Evolutionary conservation across 1,140 invertebrate genomes (phyloP), one percentile per base, ranked within the genome.

Genomic region (Drepana arcuata): DNA sequence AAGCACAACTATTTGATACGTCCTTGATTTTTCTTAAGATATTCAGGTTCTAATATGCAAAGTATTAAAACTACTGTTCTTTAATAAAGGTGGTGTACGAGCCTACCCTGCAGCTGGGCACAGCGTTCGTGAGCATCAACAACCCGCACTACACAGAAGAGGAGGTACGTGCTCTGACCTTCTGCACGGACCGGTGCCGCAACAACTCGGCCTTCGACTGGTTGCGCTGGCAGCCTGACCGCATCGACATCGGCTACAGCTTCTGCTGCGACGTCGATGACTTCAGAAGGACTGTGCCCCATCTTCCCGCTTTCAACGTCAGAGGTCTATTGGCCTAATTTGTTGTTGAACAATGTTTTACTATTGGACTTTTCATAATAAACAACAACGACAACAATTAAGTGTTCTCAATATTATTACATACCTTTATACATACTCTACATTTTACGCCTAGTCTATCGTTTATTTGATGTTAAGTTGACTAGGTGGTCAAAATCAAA

Each of bases 231-330:
- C 52, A 70, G 21, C 55, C 59, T 2, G 70, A 79, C 7, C 75
- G 87, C 48, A 83, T 88, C 16, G 74, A 66, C 14, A 51, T 82
- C 1, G 91, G 90, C 0, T 88, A 87, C 56, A 87, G 86, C 4
- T 91, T 91, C 56, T 89, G 88, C 32, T 92, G 90, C 58, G 79
- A 81, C 7, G 78, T 91, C 6, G 58, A 78, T 24, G 87, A 90
- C 16, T 87, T 91, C 59, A 73, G 86, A 28, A 84, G 68, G 40
- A 63, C 65, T 1, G 80, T 91, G 11, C 74, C 69, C 1, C 67
- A 82, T 23, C 50, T 88, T 7, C 87, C 87, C 0, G 18, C 48
- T 10, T 68, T 87, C n/a, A 48, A 65, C 30, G 82, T 85, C 15
- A 54, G 59, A n/a, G 67, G 67, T 2, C 52, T 85, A 9, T 41